Percentiles rank a stretch among this genome's conserved stretches.
phyloP scores from a whole-genome alignment of 2,888 invertebrate genomes.

The Venusia cambrica region DNA sequence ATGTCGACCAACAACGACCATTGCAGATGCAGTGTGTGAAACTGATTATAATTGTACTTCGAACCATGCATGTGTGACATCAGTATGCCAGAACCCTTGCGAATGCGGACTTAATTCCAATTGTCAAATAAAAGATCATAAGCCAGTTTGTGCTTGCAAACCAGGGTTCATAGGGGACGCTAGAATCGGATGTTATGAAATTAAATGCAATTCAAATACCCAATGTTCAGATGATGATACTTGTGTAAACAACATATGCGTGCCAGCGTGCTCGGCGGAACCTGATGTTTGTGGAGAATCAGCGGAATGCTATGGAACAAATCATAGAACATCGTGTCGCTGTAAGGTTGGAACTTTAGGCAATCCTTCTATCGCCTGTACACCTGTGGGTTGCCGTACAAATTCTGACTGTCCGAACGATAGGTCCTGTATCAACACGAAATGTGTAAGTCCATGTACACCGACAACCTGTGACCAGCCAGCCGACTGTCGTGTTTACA shows the following conservation, averaged over 20 bases:
- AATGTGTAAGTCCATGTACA: conserved; percentile 89
- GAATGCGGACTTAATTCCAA: conserved; percentile 92
- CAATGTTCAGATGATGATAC: conserved; percentile 91
- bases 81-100: conserved; percentile 91
- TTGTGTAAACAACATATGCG: conserved; percentile 91
- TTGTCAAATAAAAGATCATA: conserved; percentile 91
- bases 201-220: conserved; percentile 86
- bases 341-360: conserved; percentile 91
- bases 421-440: conserved; percentile 90
- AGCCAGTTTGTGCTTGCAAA: conserved; percentile 92
- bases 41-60: conserved; percentile 89
- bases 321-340: conserved; percentile 91
- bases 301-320: conserved; percentile 89
- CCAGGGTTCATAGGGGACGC: conserved; percentile 93
- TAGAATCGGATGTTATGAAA: conserved; percentile 88
- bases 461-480: conserved; percentile 85
- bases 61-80: conserved; percentile 89
- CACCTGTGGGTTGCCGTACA: conserved; percentile 89
- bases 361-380: conserved; percentile 89
- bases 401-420: conserved; percentile 90
- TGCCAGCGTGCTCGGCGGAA: conserved; percentile 88
- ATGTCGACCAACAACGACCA: conserved; percentile 86
- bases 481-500: conserved; percentile 88
- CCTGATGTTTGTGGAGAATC: conserved; percentile 87
- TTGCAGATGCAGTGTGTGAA: conserved; percentile 84